These are phyloP conservation scores for Andrena bicolor DNA, from an alignment of 2,888 invertebrate species.

Conservation along the genomic window DNA sequence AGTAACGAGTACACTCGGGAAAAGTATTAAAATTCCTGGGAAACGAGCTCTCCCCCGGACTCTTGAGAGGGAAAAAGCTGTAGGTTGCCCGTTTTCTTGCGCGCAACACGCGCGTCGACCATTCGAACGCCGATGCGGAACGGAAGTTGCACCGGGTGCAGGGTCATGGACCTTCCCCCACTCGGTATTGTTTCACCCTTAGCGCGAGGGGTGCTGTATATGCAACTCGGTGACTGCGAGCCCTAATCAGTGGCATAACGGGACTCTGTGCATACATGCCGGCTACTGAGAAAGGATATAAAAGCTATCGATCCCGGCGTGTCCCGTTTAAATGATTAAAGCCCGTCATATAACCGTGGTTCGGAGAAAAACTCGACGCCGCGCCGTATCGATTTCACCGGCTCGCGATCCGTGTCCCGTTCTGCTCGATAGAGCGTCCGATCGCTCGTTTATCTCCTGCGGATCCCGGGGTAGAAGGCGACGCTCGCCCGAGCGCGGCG, in stretches of 20 bases:
- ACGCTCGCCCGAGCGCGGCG: background rate
- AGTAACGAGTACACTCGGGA: background rate
- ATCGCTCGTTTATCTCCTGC: background rate
- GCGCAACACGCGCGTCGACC: slow-evolving; percentile 11
- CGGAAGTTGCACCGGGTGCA: slow-evolving; percentile 62
- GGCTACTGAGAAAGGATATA: slow-evolving; percentile 41
- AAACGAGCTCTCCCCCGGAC: background rate
- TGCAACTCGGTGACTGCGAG: slow-evolving; percentile 60
- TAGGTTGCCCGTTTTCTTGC: slow-evolving; percentile 21
- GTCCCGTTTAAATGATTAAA: slow-evolving; percentile 61
- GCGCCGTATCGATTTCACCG: background rate
- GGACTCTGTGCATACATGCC: background rate
- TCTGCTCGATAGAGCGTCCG: slow-evolving; percentile 2
- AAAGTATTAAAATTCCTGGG: slow-evolving; percentile 32
- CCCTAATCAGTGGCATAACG: slow-evolving; percentile 64
- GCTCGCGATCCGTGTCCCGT: slow-evolving; percentile 2
- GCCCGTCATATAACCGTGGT: slow-evolving; percentile 11
- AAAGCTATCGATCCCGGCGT: slow-evolving; percentile 50
- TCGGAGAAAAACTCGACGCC: slow-evolving; percentile 37
- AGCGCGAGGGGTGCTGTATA: slow-evolving; percentile 30
- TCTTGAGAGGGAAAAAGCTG: background rate
- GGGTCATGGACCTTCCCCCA: slow-evolving; percentile 69
- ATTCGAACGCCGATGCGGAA: slow-evolving; percentile 56
- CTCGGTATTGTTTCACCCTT: slow-evolving; percentile 55
- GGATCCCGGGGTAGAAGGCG: background rate